Conservation (phyloP, 1,140 invertebrate genomes). For the Laupala kohalensis region DNA sequence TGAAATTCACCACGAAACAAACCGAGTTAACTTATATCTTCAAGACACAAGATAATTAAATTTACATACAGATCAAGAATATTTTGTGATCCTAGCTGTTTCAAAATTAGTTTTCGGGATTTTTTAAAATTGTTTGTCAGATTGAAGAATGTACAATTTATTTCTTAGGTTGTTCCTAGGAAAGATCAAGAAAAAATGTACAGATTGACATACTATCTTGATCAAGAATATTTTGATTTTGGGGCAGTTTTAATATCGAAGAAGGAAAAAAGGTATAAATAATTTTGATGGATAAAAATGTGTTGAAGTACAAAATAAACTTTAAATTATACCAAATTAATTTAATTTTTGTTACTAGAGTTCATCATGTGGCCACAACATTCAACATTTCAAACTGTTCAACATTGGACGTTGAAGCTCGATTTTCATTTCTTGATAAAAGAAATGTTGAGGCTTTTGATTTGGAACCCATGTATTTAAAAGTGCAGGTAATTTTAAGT, state of each 20-base stretch:
- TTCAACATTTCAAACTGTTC: constrained; percentile 25
- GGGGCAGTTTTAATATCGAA: constrained; percentile 19
- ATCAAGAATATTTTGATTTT: constrained; percentile 23
- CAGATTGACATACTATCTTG: constrained; percentile 21
- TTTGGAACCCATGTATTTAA: background rate
- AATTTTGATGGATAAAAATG: background rate
- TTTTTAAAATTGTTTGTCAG: too few relatives aligned
- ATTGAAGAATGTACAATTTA: too few relatives aligned
- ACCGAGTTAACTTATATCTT: too few relatives aligned
- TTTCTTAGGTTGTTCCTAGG: constrained; percentile 15
- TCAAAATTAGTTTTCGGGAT: too few relatives aligned
- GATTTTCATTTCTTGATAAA: constrained; percentile 13
- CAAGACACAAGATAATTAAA: too few relatives aligned
- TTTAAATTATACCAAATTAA: constrained; percentile 1
- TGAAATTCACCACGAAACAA: too few relatives aligned
- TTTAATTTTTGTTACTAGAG: constrained; percentile 15
- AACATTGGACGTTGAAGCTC: constrained; percentile 17
- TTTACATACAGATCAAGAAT: too few relatives aligned
- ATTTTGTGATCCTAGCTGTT: too few relatives aligned
- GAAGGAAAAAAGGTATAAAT: constrained; percentile 19
- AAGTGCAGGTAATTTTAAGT: background rate
- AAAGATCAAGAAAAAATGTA: constrained; percentile 17
- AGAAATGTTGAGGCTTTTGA: background rate
- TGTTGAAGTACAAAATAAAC: background rate
- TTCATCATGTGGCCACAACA: constrained; percentile 15